Base-by-base conservation (phyloP, 2,888 invertebrate genomes). In the Leucophora obtusa region DNA sequence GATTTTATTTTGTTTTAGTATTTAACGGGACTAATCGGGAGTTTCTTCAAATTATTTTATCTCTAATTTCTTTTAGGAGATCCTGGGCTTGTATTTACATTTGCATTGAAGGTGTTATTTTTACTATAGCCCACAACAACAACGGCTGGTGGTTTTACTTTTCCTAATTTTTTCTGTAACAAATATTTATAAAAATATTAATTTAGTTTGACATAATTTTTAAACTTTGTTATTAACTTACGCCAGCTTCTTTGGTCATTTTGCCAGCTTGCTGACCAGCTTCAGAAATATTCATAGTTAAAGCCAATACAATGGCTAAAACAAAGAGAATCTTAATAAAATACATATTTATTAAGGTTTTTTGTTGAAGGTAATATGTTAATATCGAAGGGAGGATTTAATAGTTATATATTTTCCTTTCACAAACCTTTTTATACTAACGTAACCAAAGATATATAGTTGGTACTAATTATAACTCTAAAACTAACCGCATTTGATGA, bases 71-170 rank as follows among this genome's bases (percentile, higher is more conserved):
- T 47, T 47, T 47, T n/a, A 1, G 69, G 69, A 7, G 58, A 58
- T 4, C 10, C 17, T 2, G 69, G 28, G 2, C 43, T 43, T 8
- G 43, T 62, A 59, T 69, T 59, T 7, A 69, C 8, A 50, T 69
- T 47, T 1, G 28, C 59, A 17, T 69, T 51, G 15, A 43, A 59
- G 7, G 69, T 59, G 1, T 47, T 50, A 59, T 69, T 69, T 17
- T 15, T 0, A 14, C 38, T 38, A 14, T 5, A 2, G 14, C 38
- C 38, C 7, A 11, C 18, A 11, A 28, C 38, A 3, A 69, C 33
- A 8, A 69, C 21, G 14, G 59, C 18, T 15, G 69, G 66, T 11
- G 66, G 69, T 15, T 28, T 7, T 28, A 28, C 28, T 28, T 28
- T 28, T 28, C 9, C 17, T 35, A 17, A 7, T 7, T 14, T 47